These are phyloP conservation scores for Noctua pronuba DNA, from an alignment of 2,888 invertebrate species.

Conservation along the genomic window DNA sequence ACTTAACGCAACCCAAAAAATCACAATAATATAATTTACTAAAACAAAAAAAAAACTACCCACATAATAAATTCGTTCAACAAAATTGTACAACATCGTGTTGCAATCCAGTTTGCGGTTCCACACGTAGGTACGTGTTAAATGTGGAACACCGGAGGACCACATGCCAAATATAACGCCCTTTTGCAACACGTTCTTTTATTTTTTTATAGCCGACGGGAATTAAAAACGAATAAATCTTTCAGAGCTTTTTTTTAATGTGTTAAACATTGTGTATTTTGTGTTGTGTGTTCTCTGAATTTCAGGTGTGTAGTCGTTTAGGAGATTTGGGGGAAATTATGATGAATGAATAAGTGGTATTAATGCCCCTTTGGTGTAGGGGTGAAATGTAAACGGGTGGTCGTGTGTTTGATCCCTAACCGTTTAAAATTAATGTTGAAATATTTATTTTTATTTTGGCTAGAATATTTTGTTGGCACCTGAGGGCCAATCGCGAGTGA, in stretches of 20 bases:
- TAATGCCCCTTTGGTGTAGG: neutral
- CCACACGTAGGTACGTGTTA: slow-evolving; percentile 25
- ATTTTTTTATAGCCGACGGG: slow-evolving; percentile 7
- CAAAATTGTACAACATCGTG: slow-evolving; percentile 39
- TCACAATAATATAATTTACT: too few relatives aligned
- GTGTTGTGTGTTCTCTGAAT: slow-evolving; percentile 4
- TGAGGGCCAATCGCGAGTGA: neutral
- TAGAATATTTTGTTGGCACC: neutral
- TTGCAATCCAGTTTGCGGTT: slow-evolving; percentile 38
- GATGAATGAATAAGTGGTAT: slow-evolving; percentile 13
- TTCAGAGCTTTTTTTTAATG: slow-evolving; percentile 6
- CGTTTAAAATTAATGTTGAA: neutral
- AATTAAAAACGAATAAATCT: slow-evolving; percentile 47
- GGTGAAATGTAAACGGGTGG: neutral
- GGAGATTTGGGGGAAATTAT: slow-evolving; percentile 22
- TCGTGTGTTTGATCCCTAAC: neutral
- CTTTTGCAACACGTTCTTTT: slow-evolving; percentile 32
- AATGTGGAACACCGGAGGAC: slow-evolving; percentile 39
- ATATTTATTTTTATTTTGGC: neutral
- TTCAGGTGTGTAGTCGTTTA: slow-evolving; percentile 10
- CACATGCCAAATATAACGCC: slow-evolving; percentile 34
- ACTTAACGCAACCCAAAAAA: too few relatives aligned
- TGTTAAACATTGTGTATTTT: slow-evolving; percentile 12
- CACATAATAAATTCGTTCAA: slow-evolving; percentile 14
- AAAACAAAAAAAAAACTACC: neutral